A percentile compares a stretch with the other conserved stretches of the same genome.
These are phyloP conservation scores for Chalcis sispes DNA, from an alignment of 2,888 invertebrate genomes.

Conservation along the genomic window DNA sequence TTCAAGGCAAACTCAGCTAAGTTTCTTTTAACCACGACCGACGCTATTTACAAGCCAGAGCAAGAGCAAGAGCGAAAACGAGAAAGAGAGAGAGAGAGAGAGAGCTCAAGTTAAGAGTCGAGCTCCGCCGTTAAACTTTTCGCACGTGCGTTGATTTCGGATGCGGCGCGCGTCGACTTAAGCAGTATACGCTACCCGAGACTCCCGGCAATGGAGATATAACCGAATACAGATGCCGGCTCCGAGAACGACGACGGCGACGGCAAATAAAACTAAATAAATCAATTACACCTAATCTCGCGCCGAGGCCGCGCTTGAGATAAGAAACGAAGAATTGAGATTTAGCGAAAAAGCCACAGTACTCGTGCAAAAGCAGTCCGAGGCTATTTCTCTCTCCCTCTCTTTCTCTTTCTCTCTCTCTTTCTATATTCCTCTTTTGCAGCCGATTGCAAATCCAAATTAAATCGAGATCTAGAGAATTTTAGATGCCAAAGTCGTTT, in stretches of 20 bases:
- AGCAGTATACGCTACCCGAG: slow-evolving; percentile 25
- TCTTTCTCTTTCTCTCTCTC: too few relatives aligned
- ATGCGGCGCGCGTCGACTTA: slow-evolving; percentile 25
- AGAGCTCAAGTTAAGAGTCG: slow-evolving; percentile 44
- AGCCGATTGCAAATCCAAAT: slow-evolving; percentile 53
- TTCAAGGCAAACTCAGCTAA: slow-evolving; percentile 36
- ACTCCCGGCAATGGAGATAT: slow-evolving; percentile 3
- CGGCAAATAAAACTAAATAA: slow-evolving; percentile 52
- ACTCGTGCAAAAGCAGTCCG: slow-evolving; percentile 53
- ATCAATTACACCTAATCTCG: slow-evolving; percentile 57
- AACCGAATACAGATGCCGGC: background rate
- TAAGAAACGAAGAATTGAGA: slow-evolving; percentile 48
- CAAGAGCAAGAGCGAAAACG: slow-evolving; percentile 13
- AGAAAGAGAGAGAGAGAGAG: slow-evolving; percentile 7
- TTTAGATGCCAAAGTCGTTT: too few relatives aligned
- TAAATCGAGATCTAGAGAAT: too few relatives aligned
- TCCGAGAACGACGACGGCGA: background rate
- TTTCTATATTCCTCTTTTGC: too few relatives aligned
- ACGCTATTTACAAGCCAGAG: slow-evolving; percentile 44
- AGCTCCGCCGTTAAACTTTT: slow-evolving; percentile 42
- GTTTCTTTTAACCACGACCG: slow-evolving; percentile 45
- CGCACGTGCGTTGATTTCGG: slow-evolving; percentile 53
- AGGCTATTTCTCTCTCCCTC: too few relatives aligned
- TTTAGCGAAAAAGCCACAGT: slow-evolving; percentile 27
- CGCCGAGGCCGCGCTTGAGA: background rate